These are phyloP conservation scores for Numenius phaeopus DNA, from an alignment of 2,797 vertebrate species.

Conservation along the genomic window DNA sequence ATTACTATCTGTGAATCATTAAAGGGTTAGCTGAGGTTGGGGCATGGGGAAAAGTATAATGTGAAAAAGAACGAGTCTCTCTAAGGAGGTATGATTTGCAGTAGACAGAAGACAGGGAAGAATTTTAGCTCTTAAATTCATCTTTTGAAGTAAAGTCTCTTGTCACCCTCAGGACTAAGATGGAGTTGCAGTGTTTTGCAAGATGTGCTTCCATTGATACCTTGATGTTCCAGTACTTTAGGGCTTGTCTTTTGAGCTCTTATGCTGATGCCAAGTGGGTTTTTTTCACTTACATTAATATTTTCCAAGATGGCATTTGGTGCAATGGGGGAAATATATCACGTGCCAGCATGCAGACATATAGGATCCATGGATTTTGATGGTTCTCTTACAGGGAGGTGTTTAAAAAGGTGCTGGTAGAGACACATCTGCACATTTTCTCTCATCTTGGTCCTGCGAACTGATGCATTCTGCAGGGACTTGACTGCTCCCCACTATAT, in stretches of 20 bases:
- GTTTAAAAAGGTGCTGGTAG: not conserved
- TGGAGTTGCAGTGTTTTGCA: not conserved
- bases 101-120: not conserved
- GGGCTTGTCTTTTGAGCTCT: not conserved
- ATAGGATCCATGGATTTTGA: not conserved
- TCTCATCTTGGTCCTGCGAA: not conserved
- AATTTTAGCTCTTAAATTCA: not conserved
- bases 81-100: not conserved
- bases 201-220: not conserved
- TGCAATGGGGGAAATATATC: not conserved
- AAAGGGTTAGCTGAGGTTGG: conserved; percentile 33
- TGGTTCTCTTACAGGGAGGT: not conserved
- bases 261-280: not conserved
- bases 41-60: not conserved
- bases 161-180: not conserved
- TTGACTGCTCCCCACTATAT: not conserved
- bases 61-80: not conserved
- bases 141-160: conserved; percentile 2
- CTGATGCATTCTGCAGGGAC: too few species aligned
- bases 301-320: not conserved
- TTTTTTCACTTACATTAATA: not conserved
- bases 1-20: conserved; percentile 50
- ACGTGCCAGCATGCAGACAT: not conserved
- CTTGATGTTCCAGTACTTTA: not conserved
- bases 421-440: not conserved